Evolutionary conservation across 2,113 vertebrate genomes (phyloP), one percentile per base, ranked within the genome.

Genomic region (Brienomyrus longianalis): DNA sequence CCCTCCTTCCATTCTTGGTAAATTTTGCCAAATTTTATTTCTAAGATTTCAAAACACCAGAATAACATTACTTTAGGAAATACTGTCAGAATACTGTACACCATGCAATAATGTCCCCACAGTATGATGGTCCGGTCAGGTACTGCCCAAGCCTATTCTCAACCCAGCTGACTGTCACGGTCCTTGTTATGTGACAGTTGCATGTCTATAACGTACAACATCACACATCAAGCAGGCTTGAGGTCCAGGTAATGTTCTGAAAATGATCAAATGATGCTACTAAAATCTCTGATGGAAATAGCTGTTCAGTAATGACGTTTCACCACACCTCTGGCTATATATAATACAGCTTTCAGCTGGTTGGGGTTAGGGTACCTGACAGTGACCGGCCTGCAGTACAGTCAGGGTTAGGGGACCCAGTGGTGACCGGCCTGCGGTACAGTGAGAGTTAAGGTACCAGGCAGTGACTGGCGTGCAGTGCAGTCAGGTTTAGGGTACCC

Each of bases 381-480:
- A 0, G 4, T 54, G 0, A 54, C 4, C 0, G 17, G 52, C 0
- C 17, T 19, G 17, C 4, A 5, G 17, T 54, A 0, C 52, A 17
- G 13, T 54, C 52, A 19, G 52, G 52, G 17, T 54, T 54, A 54
- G 52, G 52, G 52, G 19, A 19, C 1, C 4, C 52, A 1, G 1
- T 1, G 4, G 17, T 54, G 0, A 54, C 52, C 17, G 4, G 17
- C 0, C 17, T 19, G 52, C 52, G 0, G 5, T 54, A 0, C 52
- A 1, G 52, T 54, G 17, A 19, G 52, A 15, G 0, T 54, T 54
- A 54, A 1, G 52, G 52, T 54, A 19, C 3, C 52, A 0, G 0
- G 15, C 1, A 0, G 52, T 54, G 15, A 54, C 52, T 0, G 17
- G 52, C 17, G 4, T 19, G 17, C 17, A 5, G 17, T 54, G 19